Conservation (phyloP, 2,113 vertebrate genomes). For the Pseudopodoces humilis region DNA sequence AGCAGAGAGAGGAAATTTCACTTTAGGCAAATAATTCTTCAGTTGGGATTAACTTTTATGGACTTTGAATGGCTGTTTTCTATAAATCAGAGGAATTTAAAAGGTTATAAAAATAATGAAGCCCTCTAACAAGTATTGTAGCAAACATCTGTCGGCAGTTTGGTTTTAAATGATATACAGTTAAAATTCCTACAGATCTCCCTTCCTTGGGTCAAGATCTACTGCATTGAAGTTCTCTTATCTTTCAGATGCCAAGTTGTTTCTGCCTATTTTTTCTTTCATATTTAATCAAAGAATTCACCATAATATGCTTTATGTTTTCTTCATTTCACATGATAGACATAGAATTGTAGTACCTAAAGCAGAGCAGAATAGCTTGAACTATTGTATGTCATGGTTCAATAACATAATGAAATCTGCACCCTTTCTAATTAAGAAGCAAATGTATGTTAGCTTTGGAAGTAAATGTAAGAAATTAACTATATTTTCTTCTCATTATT, state of each 20-base stretch:
- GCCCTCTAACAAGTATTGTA: constrained; percentile 39
- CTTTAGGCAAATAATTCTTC: constrained; percentile 27
- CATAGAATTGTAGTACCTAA: background rate
- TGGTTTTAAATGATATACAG: background rate
- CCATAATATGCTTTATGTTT: background rate
- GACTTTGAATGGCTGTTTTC: constrained; percentile 48
- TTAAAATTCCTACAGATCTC: constrained; percentile 37
- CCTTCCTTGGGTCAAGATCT: background rate
- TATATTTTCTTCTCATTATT: background rate
- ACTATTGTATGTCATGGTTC: background rate
- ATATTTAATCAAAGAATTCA: background rate
- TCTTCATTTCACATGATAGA: background rate
- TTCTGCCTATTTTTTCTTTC: background rate
- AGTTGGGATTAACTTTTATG: constrained; percentile 17
- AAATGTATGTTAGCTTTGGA: background rate
- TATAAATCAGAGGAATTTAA: constrained; percentile 62
- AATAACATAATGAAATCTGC: background rate
- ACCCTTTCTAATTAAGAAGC: background rate
- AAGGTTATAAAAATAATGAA: constrained; percentile 62
- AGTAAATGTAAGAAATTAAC: background rate
- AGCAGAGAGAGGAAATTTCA: constrained; percentile 21
- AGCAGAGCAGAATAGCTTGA: background rate
- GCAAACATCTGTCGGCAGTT: constrained; percentile 32
- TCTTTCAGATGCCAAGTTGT: background rate
- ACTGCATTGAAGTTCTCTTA: background rate